Conservation (phyloP, 2,888 invertebrate genomes). For the Metacarcinus magister region DNA sequence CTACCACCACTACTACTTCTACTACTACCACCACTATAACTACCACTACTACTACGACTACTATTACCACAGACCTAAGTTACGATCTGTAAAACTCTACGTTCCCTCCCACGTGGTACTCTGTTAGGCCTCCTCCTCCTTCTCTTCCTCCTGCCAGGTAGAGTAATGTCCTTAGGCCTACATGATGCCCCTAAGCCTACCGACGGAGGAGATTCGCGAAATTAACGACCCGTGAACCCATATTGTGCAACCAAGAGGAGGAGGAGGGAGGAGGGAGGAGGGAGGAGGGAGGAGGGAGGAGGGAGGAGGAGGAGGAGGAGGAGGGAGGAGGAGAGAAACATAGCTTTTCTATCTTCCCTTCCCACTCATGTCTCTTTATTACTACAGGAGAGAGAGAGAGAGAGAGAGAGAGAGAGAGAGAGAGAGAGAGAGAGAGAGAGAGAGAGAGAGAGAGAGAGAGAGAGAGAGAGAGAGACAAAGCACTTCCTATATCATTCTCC, state of each 20-base stretch:
- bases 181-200: not conserved
- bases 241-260: slow-evolving; percentile 36
- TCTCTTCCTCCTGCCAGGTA: not conserved
- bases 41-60: not conserved
- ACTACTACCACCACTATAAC: not conserved
- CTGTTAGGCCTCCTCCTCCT: slow-evolving; percentile 5
- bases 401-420: slow-evolving; percentile 43
- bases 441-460: slow-evolving; percentile 39
- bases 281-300: not conserved
- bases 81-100: not conserved
- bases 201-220: not conserved
- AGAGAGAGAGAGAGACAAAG: slow-evolving; percentile 29
- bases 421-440: slow-evolving; percentile 39
- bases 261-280: not conserved
- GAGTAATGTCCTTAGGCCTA: not conserved
- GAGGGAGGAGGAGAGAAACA: not conserved
- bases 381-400: not conserved
- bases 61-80: not conserved
- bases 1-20: not conserved
- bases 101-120: not conserved
- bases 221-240: slow-evolving; percentile 44
- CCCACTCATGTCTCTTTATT: not conserved
- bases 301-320: not conserved
- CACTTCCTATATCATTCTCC: slow-evolving; percentile 12
- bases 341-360: not conserved